A percentile compares a stretch with the other conserved stretches of the same genome.
Conservation (phyloP, 2,888 invertebrate species). For the Gibbula magus region DNA sequence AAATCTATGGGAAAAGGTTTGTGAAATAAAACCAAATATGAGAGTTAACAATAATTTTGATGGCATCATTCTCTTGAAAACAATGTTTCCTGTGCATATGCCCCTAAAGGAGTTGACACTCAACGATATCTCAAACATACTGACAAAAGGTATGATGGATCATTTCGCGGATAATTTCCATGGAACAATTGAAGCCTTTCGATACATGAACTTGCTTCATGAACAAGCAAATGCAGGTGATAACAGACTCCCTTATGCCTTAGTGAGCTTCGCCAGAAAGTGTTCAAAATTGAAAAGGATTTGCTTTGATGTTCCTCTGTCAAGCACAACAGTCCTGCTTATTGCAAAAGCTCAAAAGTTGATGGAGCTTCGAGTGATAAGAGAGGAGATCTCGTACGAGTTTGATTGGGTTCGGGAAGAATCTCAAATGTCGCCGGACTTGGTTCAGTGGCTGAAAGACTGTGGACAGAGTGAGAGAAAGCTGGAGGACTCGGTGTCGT, state of each 20-base stretch:
- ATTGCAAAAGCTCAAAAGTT: constrained; percentile 6
- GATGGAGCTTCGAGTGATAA: background rate
- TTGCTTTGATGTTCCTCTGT: constrained; percentile 4
- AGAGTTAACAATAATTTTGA: background rate
- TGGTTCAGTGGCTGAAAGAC: background rate
- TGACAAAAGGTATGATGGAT: background rate
- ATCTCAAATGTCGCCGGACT: background rate
- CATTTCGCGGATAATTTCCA: background rate
- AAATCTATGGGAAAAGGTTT: background rate
- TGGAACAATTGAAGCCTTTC: background rate
- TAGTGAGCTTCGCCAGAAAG: constrained; percentile 7
- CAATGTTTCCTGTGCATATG: background rate
- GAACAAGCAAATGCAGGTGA: background rate
- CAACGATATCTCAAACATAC: background rate
- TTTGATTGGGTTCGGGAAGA: background rate
- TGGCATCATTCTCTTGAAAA: background rate
- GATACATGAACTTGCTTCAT: background rate
- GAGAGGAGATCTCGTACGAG: constrained; percentile 11
- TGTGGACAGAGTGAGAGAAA: background rate
- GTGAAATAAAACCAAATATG: background rate
- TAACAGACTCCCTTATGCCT: background rate
- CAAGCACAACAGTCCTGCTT: constrained; percentile 15
- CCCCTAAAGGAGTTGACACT: background rate
- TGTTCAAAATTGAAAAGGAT: constrained; percentile 9
- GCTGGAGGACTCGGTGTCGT: background rate